Evolutionary conservation across 1,140 invertebrate genomes (phyloP).

Genomic region (Pseudomyrmex flavicornis): DNA sequence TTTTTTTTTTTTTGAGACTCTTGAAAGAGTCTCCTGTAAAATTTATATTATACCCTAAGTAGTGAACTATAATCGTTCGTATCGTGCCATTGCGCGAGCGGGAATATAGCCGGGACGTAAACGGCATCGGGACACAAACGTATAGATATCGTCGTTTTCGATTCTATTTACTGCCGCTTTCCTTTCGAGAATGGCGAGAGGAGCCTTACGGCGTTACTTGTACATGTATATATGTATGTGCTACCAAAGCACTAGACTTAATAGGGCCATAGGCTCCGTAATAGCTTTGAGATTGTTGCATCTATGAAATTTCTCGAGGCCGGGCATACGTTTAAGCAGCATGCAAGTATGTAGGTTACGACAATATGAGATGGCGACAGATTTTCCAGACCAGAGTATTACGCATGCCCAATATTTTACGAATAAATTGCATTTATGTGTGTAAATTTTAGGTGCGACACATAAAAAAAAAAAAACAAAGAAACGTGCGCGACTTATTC

Average conservation of each 20-base stretch:
- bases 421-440: background rate
- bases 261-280: constrained; percentile 62
- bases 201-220: background rate
- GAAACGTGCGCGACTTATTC: background rate
- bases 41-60: too few species aligned
- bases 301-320: constrained; percentile 65
- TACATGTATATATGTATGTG: background rate
- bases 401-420: background rate
- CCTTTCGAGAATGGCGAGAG: constrained; percentile 6
- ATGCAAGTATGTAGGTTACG: constrained; percentile 20
- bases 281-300: constrained; percentile 68
- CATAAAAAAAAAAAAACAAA: background rate
- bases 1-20: too few species aligned
- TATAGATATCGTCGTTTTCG: constrained; percentile 27
- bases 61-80: too few species aligned
- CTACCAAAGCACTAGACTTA: constrained; percentile 47
- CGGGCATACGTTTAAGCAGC: constrained; percentile 60
- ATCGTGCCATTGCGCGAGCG: too few species aligned
- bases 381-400: constrained; percentile 48
- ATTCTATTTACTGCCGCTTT: constrained; percentile 16
- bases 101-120: background rate
- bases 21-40: too few species aligned
- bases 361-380: background rate
- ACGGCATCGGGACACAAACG: background rate
- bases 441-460: background rate